Percentiles rank a stretch among this genome's conserved stretches.
Conservation (phyloP, 2,797 vertebrate species). For the Propithecus deckenii region DNA sequence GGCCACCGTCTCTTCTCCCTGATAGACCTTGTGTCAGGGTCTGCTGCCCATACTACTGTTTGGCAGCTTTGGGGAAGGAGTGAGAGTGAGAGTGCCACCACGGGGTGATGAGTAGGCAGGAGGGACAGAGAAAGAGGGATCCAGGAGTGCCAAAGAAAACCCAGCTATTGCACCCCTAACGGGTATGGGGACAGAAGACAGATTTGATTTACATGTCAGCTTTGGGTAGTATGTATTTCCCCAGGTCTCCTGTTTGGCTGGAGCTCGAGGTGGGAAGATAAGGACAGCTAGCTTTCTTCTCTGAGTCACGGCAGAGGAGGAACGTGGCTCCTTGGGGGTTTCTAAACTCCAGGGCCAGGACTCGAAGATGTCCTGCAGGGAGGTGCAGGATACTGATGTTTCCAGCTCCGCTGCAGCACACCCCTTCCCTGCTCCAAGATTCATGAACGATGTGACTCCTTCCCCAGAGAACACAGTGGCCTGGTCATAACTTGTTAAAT, state of each 20-base stretch:
- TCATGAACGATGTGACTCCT: not conserved
- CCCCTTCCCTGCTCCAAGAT: not conserved
- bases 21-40: accelerated
- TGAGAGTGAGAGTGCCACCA: not conserved
- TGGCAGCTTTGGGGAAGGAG: not conserved
- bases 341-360: not conserved
- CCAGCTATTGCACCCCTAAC: accelerated
- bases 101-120: too few species aligned
- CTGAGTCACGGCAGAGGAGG: not conserved
- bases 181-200: too few species aligned
- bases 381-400: accelerated
- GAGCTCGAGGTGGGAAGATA: not conserved
- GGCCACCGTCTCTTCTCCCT: not conserved
- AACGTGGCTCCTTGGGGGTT: not conserved
- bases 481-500: slow-evolving; percentile 78
- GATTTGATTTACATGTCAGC: not conserved
- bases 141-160: not conserved
- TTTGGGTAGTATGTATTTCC: not conserved
- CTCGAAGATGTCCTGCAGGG: accelerated
- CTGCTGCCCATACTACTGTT: not conserved
- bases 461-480: slow-evolving; percentile 54
- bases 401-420: not conserved
- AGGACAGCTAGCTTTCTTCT: not conserved
- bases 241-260: not conserved
- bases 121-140: not conserved